phyloP scores from a whole-genome alignment of 2,797 vertebrate species.

The Eupleurogrammus muticus region DNA sequence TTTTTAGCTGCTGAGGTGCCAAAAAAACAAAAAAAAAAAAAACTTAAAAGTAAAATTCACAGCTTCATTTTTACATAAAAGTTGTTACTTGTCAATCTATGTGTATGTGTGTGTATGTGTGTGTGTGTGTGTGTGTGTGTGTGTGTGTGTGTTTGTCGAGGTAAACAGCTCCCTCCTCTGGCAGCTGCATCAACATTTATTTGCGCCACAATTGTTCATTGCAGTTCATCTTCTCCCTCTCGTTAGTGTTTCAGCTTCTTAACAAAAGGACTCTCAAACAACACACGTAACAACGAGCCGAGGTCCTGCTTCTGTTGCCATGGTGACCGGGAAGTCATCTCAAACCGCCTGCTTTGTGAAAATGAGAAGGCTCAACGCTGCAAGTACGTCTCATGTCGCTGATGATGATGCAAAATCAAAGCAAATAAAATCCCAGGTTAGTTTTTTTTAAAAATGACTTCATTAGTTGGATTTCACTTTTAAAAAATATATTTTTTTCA shows the following conservation, averaged over 20 bases:
- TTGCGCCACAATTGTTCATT: not conserved
- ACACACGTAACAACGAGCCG: conserved; percentile 15
- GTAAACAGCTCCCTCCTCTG: conserved; percentile 68
- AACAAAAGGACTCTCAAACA: conserved; percentile 16
- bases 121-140: too few species aligned
- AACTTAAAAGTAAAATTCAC: too few species aligned
- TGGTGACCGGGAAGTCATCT: conserved; percentile 27
- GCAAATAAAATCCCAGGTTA: not conserved
- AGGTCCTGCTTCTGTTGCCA: conserved; percentile 56
- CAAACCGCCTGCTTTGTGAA: conserved; percentile 15
- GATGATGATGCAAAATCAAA: conserved; percentile 3
- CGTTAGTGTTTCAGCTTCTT: not conserved
- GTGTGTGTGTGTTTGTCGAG: not conserved
- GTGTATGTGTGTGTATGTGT: too few species aligned
- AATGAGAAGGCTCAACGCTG: not conserved
- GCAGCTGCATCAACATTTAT: conserved; percentile 14
- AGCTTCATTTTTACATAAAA: too few species aligned
- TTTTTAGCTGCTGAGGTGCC: too few species aligned
- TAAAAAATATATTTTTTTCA: too few species aligned
- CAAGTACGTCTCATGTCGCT: not conserved
- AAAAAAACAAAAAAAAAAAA: too few species aligned
- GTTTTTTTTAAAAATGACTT: too few species aligned
- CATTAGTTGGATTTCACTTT: too few species aligned
- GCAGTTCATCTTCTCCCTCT: conserved; percentile 8
- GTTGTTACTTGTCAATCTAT: too few species aligned